Base-by-base conservation (phyloP, 2,888 invertebrate genomes). In the Desoria tigrina region DNA sequence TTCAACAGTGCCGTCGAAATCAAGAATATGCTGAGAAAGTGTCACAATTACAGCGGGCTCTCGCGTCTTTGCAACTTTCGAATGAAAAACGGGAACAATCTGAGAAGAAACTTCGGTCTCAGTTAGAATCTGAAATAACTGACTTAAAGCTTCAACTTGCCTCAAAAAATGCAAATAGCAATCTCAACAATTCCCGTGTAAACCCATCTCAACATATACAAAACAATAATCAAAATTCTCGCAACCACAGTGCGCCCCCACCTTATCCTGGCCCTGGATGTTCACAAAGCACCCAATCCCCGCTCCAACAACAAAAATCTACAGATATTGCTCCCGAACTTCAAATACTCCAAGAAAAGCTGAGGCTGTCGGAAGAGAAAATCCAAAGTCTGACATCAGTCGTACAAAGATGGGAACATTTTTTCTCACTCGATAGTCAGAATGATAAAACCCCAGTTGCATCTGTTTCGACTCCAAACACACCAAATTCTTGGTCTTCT, bases 41-140 rank as follows among this genome's bases (percentile, higher is more conserved):
- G 66, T 86, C 88, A 68, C 92, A 93, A 72, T 83, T 94, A 67
- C 92, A 93, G 81, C 85, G 90, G 55, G 90, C 91, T 51, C 83
- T 92, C 68, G 87, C 88, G 18, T 88, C 90, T 61, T 84, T 92
- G 75, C 91, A 93, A 80, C 85, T 89, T 74, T 90, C 91, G 7
- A 89, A 90, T 77, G 92, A 94, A 78, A 84, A 91, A 74, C 85
- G 92, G 68, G 91, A 94, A 79, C 89, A 90, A 79, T 90, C 90
- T 50, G 92, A 94, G 81, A 85, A 90, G 76, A 90, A 90, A 79
- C 83, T 94, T 72, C 84, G 93, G 65, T 86, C 90, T 42, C 92
- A 93, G 78, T 84, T 94, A 26, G 94, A 94, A 80, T 86, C 88
- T 76, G 94, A 94, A 81, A 83, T 94, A 70, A 87, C 88, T 74